Evolutionary conservation across 2,113 vertebrate species (phyloP), one percentile per base, ranked within the genome.

Genomic region (Oxyura jamaicensis): DNA sequence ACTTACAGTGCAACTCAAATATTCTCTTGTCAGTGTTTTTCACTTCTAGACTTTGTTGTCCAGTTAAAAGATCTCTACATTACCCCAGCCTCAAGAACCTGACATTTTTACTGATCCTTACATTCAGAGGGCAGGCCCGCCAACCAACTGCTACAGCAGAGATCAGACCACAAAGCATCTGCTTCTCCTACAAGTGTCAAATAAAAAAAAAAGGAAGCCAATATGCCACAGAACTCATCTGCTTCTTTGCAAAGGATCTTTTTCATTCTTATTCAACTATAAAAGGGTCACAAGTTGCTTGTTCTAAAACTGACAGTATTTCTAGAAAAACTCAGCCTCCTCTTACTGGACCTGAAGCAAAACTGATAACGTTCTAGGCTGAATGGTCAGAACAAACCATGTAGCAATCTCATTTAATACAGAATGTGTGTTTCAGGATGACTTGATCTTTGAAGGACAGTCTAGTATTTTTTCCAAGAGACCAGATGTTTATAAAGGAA

Each of bases 91-190:
- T 90, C 39, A 33, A 90, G 68, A 79, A 88, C 20, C 26, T 82
- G 71, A 63, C 36, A 62, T 56, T 94, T 84, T 90, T 90, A 60
- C 60, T 85, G 59, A 80, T 86, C 83, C 39, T 79, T 86, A 59
- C 69, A 74, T 81, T 91, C 81, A 93, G 44, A 69, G 76, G 50
- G 23, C 36, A 58, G 84, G 35, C 62, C 73, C 75, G 92, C 68
- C 31, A 5, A 84, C 83, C 90, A 95, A 63, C 86, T 93, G 86
- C 72, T 88, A 86, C 55, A 83, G 63, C 78, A 89, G 23, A 94
- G 86, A 83, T 56, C 33, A 82, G 35, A 87, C 41, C 71, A 93
- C 67, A 86, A 36, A 91, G 87, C 92, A 94, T 63, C 85, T 96
- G 92, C 67, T 95, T 72, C 86, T 95, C 65, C 39, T 25, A 68